Percentiles rank a stretch among this genome's conserved stretches.
phyloP scores from a whole-genome alignment of 2,797 vertebrate species.

The Gadopsis bispinosus region DNA sequence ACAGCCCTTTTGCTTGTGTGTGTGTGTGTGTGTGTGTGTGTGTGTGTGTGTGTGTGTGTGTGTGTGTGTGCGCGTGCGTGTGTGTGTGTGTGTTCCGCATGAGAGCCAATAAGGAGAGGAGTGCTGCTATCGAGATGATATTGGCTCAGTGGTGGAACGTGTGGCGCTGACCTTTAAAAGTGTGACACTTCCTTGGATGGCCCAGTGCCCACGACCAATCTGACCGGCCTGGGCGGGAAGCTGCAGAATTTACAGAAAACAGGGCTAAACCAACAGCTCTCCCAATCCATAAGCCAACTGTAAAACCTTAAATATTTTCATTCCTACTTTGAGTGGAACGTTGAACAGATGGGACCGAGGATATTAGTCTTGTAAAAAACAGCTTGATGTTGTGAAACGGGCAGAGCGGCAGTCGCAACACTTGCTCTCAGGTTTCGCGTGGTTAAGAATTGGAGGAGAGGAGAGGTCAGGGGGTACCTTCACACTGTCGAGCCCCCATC shows the following conservation, averaged over 20 bases:
- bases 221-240: slow-evolving; percentile 60
- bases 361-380: slow-evolving; percentile 58
- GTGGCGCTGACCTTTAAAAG: slow-evolving; percentile 84
- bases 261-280: slow-evolving; percentile 51
- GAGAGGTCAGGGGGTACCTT: slow-evolving; percentile 26
- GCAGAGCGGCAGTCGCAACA: slow-evolving; percentile 31
- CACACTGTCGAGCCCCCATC: slow-evolving; percentile 27
- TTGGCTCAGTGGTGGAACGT: slow-evolving; percentile 74
- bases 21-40: slow-evolving; percentile 52
- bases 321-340: slow-evolving; percentile 24
- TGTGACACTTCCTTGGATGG: slow-evolving; percentile 76
- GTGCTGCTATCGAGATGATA: slow-evolving; percentile 64
- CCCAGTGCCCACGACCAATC: slow-evolving; percentile 71
- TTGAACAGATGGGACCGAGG: slow-evolving; percentile 43
- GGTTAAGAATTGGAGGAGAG: slow-evolving; percentile 27
- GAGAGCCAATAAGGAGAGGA: slow-evolving; percentile 73
- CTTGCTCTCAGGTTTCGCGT: slow-evolving; percentile 25
- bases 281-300: slow-evolving; percentile 48
- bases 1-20: slow-evolving; percentile 64
- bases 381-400: slow-evolving; percentile 47
- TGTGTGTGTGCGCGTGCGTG: slow-evolving; percentile 29
- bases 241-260: slow-evolving; percentile 57
- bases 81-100: slow-evolving; percentile 65
- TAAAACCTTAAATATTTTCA: slow-evolving; percentile 45
- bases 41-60: slow-evolving; percentile 49